Base-by-base conservation (phyloP, 2,113 vertebrate species). In the Lepus timidus region DNA sequence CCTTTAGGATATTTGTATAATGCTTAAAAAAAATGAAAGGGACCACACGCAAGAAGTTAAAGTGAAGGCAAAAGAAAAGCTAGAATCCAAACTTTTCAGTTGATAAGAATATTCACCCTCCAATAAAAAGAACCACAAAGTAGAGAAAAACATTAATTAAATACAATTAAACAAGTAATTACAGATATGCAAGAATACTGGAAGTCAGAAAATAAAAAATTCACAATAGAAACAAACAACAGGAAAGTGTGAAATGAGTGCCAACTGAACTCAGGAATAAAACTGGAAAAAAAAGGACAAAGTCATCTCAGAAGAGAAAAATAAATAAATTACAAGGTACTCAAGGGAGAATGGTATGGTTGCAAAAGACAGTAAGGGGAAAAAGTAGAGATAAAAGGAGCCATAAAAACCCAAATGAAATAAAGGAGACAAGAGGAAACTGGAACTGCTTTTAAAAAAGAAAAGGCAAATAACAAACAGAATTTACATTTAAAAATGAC, bases 271-370 rank as follows among this genome's bases (percentile, higher is more conserved):
- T 90, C 17, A 90, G 70, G 73, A 64, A 90, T 74, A 44, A 85
- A 88, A 95, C 16, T 33, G 19, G 44, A 91, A 95, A 51, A 49
- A 91, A 95, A 96, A 83, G 58, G 58, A 93, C 13, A 91, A 83
- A 95, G 75, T 95, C 17, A 67, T 83, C 67, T 93, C n/a, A 91
- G 87, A 93, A 82, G 29, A 62, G 25, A 86, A 76, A 51, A 78
- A 44, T 44, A 44, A 44, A 11, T 80, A 85, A 89, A 93, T 91
- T 79, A 83, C 8, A 52, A 88, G 75, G 31, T 73, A 51, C 9
- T 25, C 27, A 73, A 86, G 39, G 19, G 31, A 94, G n/a, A 94
- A 80, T 39, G 23, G 49, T 84, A 51, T 58, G 29, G 58, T 39
- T 29, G 19, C 78, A 87, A 92, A 83, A 55, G 22, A 71, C 25